Base-by-base conservation (phyloP, 1,140 invertebrate genomes). In the Drosophila teissieri region DNA sequence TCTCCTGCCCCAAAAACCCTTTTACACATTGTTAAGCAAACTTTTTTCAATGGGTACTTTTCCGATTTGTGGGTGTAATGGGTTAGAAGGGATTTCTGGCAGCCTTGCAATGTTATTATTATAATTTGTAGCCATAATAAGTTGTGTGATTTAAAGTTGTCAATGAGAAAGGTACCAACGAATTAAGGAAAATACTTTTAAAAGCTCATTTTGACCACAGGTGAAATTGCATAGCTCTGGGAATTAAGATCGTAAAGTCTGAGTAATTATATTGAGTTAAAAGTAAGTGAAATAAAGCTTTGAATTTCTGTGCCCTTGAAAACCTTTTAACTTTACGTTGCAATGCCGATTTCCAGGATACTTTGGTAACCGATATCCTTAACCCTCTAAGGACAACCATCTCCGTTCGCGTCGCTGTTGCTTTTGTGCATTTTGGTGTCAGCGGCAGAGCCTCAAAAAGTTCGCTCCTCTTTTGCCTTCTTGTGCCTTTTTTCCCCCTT, bases 1-100 rank as follows among this genome's bases (percentile, higher is more conserved):
- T 40, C 73, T 67, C 67, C 46, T 51, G 60, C 52, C 39, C 52
- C 55, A 62, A 63, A 73, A 86, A 68, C 48, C 75, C 46, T 52
- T 82, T 88, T 69, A 77, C 83, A 88, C 76, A 86, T 86, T 88
- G 83, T 86, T 82, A 79, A 78, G 74, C 60, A 67, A 86, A 86
- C 75, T 86, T 70, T 77, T 73, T 61, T 56, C 36, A 14, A 48
- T n/a, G 36, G 52, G 53, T 40, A 72, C 34, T 17, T 19, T 10
- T 19, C 27, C 22, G 27, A 39, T 45, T 37, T 22, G 15, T 22
- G 11, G 40, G 48, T 17, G 24, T 70, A 10, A 10, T 55, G 22
- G 44, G n/a, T 54, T 14, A 12, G 3, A 15, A 44, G 17, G n/a
- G n/a, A 17, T 44, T 44, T 42, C 17, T 44, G 19, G 15, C 7